Percentiles rank a stretch among this genome's conserved stretches.
Evolutionary conservation across 2,888 invertebrate species (phyloP).

Genomic region (Panorpa germanica): DNA sequence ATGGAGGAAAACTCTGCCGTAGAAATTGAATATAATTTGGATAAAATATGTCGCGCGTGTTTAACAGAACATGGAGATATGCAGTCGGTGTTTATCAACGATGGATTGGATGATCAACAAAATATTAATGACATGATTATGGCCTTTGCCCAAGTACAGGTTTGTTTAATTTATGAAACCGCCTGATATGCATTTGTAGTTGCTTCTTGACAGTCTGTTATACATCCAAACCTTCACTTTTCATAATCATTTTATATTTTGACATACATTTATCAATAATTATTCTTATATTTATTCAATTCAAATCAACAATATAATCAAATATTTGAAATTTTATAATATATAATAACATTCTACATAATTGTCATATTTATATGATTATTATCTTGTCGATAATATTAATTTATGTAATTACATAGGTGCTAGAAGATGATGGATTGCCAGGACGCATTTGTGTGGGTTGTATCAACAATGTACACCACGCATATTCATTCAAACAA

Average conservation of each 20-base stretch:
- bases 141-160: slow-evolving; percentile 9
- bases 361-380: too few relatives aligned
- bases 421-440: slow-evolving; percentile 12
- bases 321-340: too few relatives aligned
- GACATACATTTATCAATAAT: too few relatives aligned
- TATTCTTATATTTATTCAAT: too few relatives aligned
- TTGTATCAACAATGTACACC: slow-evolving; percentile 10
- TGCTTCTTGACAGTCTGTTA: neutral
- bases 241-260: neutral
- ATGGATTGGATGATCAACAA: slow-evolving; percentile 6
- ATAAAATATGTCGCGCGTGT: slow-evolving; percentile 9
- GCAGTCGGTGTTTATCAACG: slow-evolving; percentile 7
- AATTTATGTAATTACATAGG: too few relatives aligned
- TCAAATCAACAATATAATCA: too few relatives aligned
- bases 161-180: neutral
- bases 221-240: neutral
- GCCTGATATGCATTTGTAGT: neutral
- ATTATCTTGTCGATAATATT: too few relatives aligned
- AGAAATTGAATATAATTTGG: slow-evolving; percentile 7
- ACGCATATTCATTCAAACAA: slow-evolving; percentile 10
- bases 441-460: slow-evolving; percentile 12
- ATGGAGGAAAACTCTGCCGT: slow-evolving; percentile 7
- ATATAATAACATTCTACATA: too few relatives aligned
- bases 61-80: slow-evolving; percentile 7
- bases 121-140: slow-evolving; percentile 8